Conservation (phyloP, 1,140 invertebrate genomes). For the Macrosteles quadrilineatus region DNA sequence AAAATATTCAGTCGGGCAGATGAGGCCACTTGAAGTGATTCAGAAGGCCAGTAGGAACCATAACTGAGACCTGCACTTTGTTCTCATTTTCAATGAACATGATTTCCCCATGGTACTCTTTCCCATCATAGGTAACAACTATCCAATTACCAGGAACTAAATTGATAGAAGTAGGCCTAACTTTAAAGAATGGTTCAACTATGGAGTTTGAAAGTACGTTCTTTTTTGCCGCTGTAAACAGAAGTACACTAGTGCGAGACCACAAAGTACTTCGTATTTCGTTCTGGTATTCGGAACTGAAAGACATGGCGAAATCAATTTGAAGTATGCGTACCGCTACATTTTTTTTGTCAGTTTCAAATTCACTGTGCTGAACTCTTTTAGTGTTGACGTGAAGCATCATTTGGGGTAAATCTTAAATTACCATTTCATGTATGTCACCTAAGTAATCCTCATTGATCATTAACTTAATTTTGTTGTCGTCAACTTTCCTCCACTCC, state of each 20-base stretch:
- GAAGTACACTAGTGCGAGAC: background rate
- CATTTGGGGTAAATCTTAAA: conserved; percentile 1
- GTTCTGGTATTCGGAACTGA: conserved; percentile 13
- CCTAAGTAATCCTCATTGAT: background rate
- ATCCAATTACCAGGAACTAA: conserved; percentile 1
- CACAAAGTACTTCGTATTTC: conserved; percentile 19
- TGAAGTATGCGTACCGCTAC: conserved; percentile 2
- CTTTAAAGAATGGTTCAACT: background rate
- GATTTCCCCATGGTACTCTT: background rate
- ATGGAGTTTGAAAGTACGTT: background rate
- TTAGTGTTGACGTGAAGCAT: no score
- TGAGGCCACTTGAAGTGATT: background rate
- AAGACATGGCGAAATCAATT: conserved; percentile 19
- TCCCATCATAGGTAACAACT: conserved; percentile 1
- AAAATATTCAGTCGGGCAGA: background rate
- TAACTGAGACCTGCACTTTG: background rate
- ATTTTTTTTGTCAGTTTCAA: conserved; percentile 7
- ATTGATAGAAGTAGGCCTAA: background rate
- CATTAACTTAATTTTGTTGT: conserved; percentile 5
- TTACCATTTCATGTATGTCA: background rate
- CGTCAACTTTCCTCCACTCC: background rate
- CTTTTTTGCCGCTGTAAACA: conserved; percentile 16
- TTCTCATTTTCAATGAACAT: background rate
- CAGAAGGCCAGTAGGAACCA: background rate
- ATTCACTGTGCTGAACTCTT: conserved; percentile 11